These are phyloP conservation scores for Chydorus sphaericus DNA, from an alignment of 2,888 invertebrate species.

Conservation along the genomic window DNA sequence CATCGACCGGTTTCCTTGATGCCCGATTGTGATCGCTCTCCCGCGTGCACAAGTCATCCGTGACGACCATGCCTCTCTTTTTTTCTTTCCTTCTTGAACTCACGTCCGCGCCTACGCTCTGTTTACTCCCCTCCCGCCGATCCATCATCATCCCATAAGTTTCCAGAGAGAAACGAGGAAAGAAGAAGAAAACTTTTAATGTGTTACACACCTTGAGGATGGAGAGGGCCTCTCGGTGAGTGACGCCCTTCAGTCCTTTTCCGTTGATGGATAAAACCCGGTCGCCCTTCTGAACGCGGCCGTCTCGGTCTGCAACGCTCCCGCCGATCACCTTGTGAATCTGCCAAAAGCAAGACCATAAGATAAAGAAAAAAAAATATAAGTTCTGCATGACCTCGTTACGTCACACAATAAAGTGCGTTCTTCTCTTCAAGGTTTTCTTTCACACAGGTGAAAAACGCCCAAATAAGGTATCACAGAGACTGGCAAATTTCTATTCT, in stretches of 20 bases:
- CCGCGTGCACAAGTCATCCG: not conserved
- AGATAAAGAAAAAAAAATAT: slow-evolving; percentile 2
- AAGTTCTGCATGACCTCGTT: slow-evolving; percentile 6
- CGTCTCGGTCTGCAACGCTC: slow-evolving; percentile 74
- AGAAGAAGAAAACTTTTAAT: slow-evolving; percentile 20
- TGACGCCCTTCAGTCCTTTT: slow-evolving; percentile 60
- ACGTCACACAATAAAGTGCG: not conserved
- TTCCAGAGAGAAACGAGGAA: not conserved
- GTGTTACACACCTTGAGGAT: slow-evolving; percentile 84
- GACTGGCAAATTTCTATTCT: too few relatives aligned
- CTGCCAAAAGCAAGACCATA: slow-evolving; percentile 32
- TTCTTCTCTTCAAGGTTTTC: not conserved
- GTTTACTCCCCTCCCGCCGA: not conserved
- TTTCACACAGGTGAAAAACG: too few relatives aligned
- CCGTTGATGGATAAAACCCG: slow-evolving; percentile 81
- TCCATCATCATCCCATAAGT: not conserved
- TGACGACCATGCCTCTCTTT: not conserved
- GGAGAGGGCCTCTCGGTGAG: slow-evolving; percentile 72
- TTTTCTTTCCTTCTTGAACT: not conserved
- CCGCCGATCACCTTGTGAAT: slow-evolving; percentile 74
- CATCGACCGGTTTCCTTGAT: not conserved
- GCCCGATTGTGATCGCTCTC: not conserved
- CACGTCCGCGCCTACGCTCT: not conserved
- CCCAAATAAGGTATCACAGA: too few relatives aligned
- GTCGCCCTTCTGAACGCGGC: slow-evolving; percentile 70